These are phyloP conservation scores for Caenorhabditis macrosperma DNA, from an alignment of 2,888 invertebrate genomes.

Conservation along the genomic window DNA sequence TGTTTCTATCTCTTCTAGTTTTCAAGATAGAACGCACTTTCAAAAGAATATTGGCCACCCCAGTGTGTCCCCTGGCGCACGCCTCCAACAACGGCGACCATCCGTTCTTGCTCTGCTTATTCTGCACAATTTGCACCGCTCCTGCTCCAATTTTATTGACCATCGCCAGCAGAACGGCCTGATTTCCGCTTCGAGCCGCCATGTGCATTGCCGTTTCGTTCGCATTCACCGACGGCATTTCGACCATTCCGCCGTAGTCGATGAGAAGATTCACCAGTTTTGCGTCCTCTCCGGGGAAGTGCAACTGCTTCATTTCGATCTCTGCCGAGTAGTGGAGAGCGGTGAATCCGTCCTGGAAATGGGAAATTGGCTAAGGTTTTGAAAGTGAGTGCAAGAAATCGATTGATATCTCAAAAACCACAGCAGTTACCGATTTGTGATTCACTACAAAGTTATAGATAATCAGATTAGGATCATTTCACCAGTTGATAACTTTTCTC, in stretches of 20 bases:
- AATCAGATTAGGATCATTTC: too few relatives aligned
- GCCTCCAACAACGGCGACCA: slow-evolving; percentile 98
- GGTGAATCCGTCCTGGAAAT: slow-evolving; percentile 88
- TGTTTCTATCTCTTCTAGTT: not conserved
- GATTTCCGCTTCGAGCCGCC: slow-evolving; percentile 91
- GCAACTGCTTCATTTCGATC: slow-evolving; percentile 89
- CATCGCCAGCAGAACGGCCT: slow-evolving; percentile 94
- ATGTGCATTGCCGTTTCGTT: slow-evolving; percentile 96
- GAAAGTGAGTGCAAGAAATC: not conserved
- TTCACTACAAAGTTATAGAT: too few relatives aligned
- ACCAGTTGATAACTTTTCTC: not conserved
- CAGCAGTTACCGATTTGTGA: too few relatives aligned
- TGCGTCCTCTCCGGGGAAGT: slow-evolving; percentile 86
- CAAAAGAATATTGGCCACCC: slow-evolving; percentile 87
- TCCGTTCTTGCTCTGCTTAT: slow-evolving; percentile 90
- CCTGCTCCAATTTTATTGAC: slow-evolving; percentile 91
- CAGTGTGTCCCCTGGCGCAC: slow-evolving; percentile 94
- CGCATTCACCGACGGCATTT: slow-evolving; percentile 83
- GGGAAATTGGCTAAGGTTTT: not conserved
- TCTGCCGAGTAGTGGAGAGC: slow-evolving; percentile 95
- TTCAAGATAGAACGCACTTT: slow-evolving; percentile 70
- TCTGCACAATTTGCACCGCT: slow-evolving; percentile 93
- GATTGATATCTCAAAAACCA: too few relatives aligned
- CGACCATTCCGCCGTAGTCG: slow-evolving; percentile 87
- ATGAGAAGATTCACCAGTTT: slow-evolving; percentile 92